A percentile compares a stretch with the other conserved stretches of the same genome.
Conservation (phyloP, 1,140 invertebrate genomes). For the Caenorhabditis briggsae region DNA sequence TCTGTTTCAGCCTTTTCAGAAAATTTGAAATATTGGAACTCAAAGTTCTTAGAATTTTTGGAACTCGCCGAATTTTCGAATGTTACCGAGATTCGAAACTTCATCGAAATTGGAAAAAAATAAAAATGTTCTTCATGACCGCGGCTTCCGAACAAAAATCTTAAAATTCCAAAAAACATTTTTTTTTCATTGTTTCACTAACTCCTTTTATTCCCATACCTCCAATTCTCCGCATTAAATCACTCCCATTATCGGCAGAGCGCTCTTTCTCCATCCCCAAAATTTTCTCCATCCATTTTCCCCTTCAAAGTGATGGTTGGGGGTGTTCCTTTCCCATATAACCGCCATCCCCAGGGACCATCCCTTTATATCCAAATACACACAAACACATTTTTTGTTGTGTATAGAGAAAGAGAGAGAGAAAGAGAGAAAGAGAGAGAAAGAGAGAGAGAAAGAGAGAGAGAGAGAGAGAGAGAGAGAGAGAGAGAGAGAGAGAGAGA, state of each 20-base stretch:
- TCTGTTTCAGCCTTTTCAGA: too few species aligned
- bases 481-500: not conserved
- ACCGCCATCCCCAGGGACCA: not conserved
- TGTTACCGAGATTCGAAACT: too few species aligned
- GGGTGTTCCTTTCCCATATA: not conserved
- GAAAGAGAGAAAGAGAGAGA: not conserved
- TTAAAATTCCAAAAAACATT: too few species aligned
- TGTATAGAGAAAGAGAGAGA: not conserved
- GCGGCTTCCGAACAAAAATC: too few species aligned
- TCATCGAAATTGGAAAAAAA: too few species aligned
- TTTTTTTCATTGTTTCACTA: not conserved
- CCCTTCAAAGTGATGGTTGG: constrained; percentile 39
- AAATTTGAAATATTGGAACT: too few species aligned
- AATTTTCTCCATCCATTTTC: not conserved
- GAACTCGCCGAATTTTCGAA: too few species aligned
- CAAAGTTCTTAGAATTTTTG: too few species aligned
- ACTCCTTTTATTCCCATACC: too few species aligned
- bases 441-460: not conserved
- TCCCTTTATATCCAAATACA: not conserved
- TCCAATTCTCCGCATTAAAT: not conserved
- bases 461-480: not conserved
- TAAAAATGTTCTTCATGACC: too few species aligned
- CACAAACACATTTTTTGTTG: not conserved
- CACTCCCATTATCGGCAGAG: not conserved
- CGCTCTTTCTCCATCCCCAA: not conserved